Conservation (phyloP, 2,888 invertebrate genomes). For the Entomobrya proxima region DNA sequence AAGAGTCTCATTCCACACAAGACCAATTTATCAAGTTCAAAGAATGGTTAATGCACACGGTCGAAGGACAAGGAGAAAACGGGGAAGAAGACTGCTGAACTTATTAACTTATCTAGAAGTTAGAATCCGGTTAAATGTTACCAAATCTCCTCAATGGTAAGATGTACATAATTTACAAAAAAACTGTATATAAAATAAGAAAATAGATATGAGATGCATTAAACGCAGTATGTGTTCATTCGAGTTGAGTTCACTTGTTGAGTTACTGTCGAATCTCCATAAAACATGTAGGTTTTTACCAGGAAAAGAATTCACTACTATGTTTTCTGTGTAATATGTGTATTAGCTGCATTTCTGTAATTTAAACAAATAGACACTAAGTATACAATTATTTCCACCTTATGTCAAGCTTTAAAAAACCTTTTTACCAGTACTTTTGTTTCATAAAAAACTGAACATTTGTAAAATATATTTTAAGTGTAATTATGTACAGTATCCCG, state of each 20-base stretch:
- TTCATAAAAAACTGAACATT: not conserved
- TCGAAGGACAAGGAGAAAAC: slow-evolving; percentile 62
- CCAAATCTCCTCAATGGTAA: slow-evolving; percentile 25
- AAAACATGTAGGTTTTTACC: slow-evolving; percentile 15
- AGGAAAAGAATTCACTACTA: not conserved
- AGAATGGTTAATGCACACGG: slow-evolving; percentile 71
- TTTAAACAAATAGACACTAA: not conserved
- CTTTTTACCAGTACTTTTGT: slow-evolving; percentile 19
- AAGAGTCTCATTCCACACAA: slow-evolving; percentile 93
- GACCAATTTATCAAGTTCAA: slow-evolving; percentile 79
- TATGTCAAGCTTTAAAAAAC: slow-evolving; percentile 48
- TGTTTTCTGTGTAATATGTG: not conserved
- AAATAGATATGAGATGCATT: not conserved
- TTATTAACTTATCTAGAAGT: not conserved
- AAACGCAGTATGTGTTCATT: slow-evolving; percentile 47
- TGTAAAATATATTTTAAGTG: not conserved
- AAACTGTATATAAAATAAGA: not conserved
- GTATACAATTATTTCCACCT: not conserved
- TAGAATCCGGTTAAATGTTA: slow-evolving; percentile 45
- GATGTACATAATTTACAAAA: not conserved
- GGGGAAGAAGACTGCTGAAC: slow-evolving; percentile 61
- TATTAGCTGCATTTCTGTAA: slow-evolving; percentile 27
- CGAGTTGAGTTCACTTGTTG: not conserved
- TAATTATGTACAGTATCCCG: not conserved
- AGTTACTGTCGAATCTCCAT: slow-evolving; percentile 31